Evolutionary conservation across 2,888 invertebrate species (phyloP).

Genomic region (Acrobasis consociella): DNA sequence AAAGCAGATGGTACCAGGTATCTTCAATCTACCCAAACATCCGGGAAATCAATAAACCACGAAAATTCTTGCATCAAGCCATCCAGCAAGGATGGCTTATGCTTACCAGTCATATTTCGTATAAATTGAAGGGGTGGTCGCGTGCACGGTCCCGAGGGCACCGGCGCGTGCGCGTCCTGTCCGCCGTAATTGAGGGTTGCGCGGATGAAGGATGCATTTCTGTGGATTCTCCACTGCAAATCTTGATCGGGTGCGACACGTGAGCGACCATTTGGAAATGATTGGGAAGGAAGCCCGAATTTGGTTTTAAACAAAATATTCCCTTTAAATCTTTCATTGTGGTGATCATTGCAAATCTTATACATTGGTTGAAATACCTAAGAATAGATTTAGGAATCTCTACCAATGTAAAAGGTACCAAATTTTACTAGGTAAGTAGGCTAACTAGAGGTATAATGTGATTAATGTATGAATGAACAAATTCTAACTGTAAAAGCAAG

Average conservation of each 20-base stretch:
- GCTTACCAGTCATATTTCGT: constrained; percentile 7
- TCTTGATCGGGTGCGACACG: constrained; percentile 71
- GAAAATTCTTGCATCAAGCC: background rate
- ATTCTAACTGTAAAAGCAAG: no score
- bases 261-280: constrained; percentile 58
- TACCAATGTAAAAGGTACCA: no score
- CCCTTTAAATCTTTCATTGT: background rate
- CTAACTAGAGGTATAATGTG: no score
- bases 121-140: constrained; percentile 53
- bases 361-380: no score
- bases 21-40: background rate
- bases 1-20: no score
- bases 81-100: background rate
- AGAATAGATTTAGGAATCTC: no score
- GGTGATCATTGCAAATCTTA: no score
- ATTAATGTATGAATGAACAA: no score
- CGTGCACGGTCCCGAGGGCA: constrained; percentile 53
- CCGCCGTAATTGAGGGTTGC: constrained; percentile 45
- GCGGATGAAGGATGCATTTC: constrained; percentile 45
- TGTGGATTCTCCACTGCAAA: constrained; percentile 65
- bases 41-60: background rate
- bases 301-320: constrained; percentile 8
- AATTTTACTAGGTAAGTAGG: no score
- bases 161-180: constrained; percentile 47
- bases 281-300: constrained; percentile 38